These are phyloP conservation scores for Metellina segmentata DNA, from an alignment of 2,888 invertebrate genomes.

Conservation along the genomic window DNA sequence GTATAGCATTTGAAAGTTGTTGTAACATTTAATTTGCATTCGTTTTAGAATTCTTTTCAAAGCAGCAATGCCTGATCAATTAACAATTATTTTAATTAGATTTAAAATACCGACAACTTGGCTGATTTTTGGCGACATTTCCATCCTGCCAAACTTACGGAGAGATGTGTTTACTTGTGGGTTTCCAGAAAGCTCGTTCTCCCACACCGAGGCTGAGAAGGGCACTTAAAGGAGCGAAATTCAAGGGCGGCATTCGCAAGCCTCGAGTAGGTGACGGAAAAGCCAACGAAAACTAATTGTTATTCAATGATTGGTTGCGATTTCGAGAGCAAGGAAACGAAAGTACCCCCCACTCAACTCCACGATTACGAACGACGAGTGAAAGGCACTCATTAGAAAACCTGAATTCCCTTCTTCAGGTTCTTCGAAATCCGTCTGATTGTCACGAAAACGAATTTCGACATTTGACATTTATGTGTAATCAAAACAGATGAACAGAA, in stretches of 20 bases:
- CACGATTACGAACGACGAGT: too few species aligned
- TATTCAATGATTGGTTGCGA: slow-evolving; percentile 21
- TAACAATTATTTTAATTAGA: not conserved
- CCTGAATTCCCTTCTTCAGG: too few species aligned
- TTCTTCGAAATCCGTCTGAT: too few species aligned
- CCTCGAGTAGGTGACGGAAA: slow-evolving; percentile 42
- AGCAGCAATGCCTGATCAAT: not conserved
- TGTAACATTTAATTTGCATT: not conserved
- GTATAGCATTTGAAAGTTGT: too few species aligned
- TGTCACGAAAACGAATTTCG: too few species aligned
- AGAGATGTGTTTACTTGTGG: not conserved
- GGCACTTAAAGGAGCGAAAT: slow-evolving; percentile 16
- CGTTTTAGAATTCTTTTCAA: not conserved
- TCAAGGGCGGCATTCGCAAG: slow-evolving; percentile 57
- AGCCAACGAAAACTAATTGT: slow-evolving; percentile 6
- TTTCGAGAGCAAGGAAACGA: slow-evolving; percentile 1
- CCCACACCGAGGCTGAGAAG: slow-evolving; percentile 36
- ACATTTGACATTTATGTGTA: too few species aligned
- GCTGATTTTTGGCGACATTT: slow-evolving; percentile 48
- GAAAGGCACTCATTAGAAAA: too few species aligned
- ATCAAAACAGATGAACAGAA: too few species aligned
- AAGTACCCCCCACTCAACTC: not conserved
- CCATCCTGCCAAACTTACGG: slow-evolving; percentile 1
- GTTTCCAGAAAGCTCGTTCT: slow-evolving; percentile 52
- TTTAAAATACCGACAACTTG: not conserved